Conservation (phyloP, 2,797 vertebrate species). For the Labroides dimidiatus region DNA sequence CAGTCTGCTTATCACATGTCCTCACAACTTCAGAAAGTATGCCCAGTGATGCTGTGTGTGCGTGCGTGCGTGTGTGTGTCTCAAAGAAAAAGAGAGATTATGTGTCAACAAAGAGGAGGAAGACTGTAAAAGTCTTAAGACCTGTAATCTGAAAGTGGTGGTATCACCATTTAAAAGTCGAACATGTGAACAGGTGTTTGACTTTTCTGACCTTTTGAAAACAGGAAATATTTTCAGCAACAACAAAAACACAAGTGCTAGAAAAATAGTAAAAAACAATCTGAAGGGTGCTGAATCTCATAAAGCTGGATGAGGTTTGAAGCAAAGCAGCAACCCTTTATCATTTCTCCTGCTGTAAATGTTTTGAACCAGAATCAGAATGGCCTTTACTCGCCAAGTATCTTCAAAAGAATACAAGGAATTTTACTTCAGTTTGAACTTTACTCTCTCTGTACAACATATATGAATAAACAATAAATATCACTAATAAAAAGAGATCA, state of each 20-base stretch:
- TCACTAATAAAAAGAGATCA: too few species aligned
- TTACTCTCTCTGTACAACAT: too few species aligned
- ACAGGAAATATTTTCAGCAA: constrained; percentile 17
- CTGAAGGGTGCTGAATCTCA: too few species aligned
- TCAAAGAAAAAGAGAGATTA: neutral
- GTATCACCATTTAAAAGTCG: neutral
- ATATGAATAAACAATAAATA: too few species aligned
- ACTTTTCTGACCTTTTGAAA: constrained; percentile 13
- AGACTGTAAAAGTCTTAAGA: constrained; percentile 11
- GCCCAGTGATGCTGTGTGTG: neutral
- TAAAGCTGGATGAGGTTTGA: neutral
- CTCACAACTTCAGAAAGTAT: neutral
- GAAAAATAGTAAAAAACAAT: neutral
- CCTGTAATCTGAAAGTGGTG: constrained; percentile 7
- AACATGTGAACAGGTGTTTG: constrained; percentile 1
- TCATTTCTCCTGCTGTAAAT: neutral
- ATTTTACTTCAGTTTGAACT: too few species aligned
- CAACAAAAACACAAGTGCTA: neutral
- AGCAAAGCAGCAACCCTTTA: neutral
- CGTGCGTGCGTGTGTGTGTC: neutral
- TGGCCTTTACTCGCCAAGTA: too few species aligned
- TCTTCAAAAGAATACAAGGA: too few species aligned
- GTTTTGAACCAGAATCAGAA: too few species aligned
- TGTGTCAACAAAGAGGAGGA: neutral
- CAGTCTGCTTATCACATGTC: neutral